Evolutionary conservation across 2,797 vertebrate species (phyloP).

Genomic region (Brotula barbata): DNA sequence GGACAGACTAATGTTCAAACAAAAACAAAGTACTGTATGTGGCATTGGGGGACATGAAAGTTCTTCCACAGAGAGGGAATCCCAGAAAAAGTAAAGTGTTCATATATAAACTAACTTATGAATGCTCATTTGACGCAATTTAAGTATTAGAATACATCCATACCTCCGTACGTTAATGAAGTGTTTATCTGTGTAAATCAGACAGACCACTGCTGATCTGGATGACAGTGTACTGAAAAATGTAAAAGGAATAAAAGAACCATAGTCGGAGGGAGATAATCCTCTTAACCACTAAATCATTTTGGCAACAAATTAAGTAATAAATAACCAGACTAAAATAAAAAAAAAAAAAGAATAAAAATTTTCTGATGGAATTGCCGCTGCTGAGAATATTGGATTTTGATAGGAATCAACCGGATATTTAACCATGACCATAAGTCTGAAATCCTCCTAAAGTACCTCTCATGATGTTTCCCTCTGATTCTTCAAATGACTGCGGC

Average conservation of each 20-base stretch:
- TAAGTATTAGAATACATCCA: neutral
- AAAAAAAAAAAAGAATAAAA: slow-evolving; percentile 71
- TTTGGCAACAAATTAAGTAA: slow-evolving; percentile 77
- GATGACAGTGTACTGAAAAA: slow-evolving; percentile 47
- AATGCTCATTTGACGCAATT: neutral
- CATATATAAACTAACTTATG: neutral
- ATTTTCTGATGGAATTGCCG: slow-evolving; percentile 74
- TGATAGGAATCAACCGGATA: slow-evolving; percentile 80
- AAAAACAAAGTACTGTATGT: no score
- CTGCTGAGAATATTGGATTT: slow-evolving; percentile 80
- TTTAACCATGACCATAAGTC: slow-evolving; percentile 82
- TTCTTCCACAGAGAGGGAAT: no score
- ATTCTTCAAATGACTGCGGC: slow-evolving; percentile 82
- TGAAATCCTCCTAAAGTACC: slow-evolving; percentile 84
- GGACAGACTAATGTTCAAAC: no score
- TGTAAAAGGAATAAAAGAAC: slow-evolving; percentile 65
- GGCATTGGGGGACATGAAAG: no score
- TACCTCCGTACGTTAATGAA: no score
- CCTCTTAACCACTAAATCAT: slow-evolving; percentile 79
- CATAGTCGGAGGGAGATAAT: slow-evolving; percentile 67
- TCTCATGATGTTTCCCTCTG: slow-evolving; percentile 77
- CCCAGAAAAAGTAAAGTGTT: no score
- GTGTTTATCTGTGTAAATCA: slow-evolving; percentile 15
- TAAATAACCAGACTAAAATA: slow-evolving; percentile 76
- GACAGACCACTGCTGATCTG: slow-evolving; percentile 43